These are phyloP conservation scores for Drosophila ustulata DNA, from an alignment of 2,888 invertebrate genomes.

Conservation along the genomic window DNA sequence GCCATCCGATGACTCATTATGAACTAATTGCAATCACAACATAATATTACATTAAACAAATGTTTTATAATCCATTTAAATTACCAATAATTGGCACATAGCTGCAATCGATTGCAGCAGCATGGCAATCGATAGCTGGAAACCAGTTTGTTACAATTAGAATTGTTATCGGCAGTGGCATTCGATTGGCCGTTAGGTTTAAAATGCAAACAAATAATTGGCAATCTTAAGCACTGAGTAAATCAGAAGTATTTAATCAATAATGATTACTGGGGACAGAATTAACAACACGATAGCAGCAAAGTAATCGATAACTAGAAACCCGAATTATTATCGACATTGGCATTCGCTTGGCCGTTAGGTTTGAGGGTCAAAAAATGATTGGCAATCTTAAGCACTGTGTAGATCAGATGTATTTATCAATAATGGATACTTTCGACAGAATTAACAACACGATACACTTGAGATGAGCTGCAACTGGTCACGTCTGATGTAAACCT, in stretches of 20 bases:
- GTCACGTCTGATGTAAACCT: constrained; percentile 44
- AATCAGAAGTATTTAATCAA: too few species aligned
- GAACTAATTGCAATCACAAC: too few species aligned
- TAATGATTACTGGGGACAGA: too few species aligned
- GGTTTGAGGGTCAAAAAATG: too few species aligned
- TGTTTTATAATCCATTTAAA: too few species aligned
- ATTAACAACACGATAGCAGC: too few species aligned
- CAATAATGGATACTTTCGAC: neutral
- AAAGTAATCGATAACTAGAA: neutral
- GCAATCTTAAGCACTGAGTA: too few species aligned
- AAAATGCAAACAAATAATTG: too few species aligned
- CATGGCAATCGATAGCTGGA: neutral
- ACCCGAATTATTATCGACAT: neutral
- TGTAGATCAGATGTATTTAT: neutral
- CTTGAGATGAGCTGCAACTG: constrained; percentile 44
- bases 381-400: neutral
- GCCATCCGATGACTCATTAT: too few species aligned
- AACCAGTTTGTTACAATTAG: neutral
- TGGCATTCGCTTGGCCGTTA: neutral
- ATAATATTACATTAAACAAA: too few species aligned
- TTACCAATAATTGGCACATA: neutral
- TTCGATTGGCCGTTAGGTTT: too few species aligned
- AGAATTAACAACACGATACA: constrained; percentile 29
- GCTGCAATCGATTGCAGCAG: neutral
- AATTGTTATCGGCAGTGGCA: too few species aligned